Conservation (phyloP, 2,797 vertebrate genomes). For the Betta splendens region DNA sequence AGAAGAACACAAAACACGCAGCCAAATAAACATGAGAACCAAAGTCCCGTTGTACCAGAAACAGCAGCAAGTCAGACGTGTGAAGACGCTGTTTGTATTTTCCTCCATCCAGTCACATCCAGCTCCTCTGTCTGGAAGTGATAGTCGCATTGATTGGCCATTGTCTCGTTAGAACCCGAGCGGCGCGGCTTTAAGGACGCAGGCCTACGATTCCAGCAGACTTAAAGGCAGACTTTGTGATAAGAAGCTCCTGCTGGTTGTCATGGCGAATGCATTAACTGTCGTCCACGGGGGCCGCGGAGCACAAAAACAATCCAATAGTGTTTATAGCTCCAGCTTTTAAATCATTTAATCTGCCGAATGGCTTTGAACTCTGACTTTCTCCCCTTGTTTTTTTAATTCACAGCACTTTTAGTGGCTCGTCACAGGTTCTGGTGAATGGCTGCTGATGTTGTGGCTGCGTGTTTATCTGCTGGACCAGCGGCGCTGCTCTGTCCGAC, state of each 20-base stretch:
- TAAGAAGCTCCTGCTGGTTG: neutral
- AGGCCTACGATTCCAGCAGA: conserved; percentile 1
- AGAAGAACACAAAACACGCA: too few relatives aligned
- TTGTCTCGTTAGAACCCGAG: conserved; percentile 13
- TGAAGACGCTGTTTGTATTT: too few relatives aligned
- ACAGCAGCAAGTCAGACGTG: too few relatives aligned
- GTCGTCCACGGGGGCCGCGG: neutral
- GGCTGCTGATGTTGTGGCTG: conserved; percentile 9
- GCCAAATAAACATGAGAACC: too few relatives aligned
- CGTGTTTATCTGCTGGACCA: conserved; percentile 38
- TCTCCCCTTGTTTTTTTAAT: neutral
- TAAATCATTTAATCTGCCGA: conserved; percentile 6
- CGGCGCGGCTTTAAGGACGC: too few relatives aligned
- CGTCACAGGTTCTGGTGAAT: neutral
- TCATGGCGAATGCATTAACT: neutral
- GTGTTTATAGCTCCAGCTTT: neutral
- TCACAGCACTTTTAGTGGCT: neutral
- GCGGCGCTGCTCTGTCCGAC: conserved; percentile 13
- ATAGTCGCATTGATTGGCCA: neutral
- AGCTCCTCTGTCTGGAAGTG: neutral
- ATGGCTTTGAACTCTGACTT: conserved; percentile 1
- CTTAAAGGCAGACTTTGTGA: conserved; percentile 4
- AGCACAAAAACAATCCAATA: neutral
- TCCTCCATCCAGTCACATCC: neutral
- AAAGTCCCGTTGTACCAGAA: too few relatives aligned